Conservation (phyloP, 2,888 invertebrate species). For the Drosophila barbarae region DNA sequence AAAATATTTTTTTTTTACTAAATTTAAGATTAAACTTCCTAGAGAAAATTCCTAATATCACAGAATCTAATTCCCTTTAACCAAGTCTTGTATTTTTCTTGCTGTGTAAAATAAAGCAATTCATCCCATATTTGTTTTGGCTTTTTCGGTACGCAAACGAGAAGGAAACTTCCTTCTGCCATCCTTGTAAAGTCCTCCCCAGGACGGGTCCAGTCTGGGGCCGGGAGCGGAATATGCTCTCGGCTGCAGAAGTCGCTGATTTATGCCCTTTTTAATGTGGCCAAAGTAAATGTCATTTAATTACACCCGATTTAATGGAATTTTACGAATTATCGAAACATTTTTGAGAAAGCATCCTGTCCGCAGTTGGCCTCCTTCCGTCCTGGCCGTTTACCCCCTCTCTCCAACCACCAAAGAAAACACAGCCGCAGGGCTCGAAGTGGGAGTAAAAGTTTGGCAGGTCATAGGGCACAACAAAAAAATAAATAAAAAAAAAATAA, state of each 20-base stretch:
- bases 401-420: background rate
- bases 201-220: conserved; percentile 8
- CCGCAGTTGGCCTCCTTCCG: conserved; percentile 9
- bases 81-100: too few relatives aligned
- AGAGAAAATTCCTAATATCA: too few relatives aligned
- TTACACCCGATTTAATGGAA: conserved; percentile 79
- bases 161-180: conserved; percentile 54
- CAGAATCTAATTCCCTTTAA: too few relatives aligned
- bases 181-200: conserved; percentile 7
- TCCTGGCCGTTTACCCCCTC: conserved; percentile 29
- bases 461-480: conserved; percentile 1
- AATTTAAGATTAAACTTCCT: too few relatives aligned
- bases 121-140: conserved; percentile 71
- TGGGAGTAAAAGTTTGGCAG: conserved; percentile 18
- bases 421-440: conserved; percentile 12
- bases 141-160: conserved; percentile 60
- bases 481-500: background rate
- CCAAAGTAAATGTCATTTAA: conserved; percentile 79
- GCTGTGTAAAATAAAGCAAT: conserved; percentile 26
- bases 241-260: conserved; percentile 70
- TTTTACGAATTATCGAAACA: conserved; percentile 77
- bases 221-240: conserved; percentile 56
- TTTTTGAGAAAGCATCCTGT: conserved; percentile 47
- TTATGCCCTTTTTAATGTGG: conserved; percentile 79
- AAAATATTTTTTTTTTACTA: too few relatives aligned